Percentiles rank a stretch among this genome's conserved stretches.
Evolutionary conservation across 2,113 vertebrate species (phyloP).

Genomic region (Ascaphus truei): DNA sequence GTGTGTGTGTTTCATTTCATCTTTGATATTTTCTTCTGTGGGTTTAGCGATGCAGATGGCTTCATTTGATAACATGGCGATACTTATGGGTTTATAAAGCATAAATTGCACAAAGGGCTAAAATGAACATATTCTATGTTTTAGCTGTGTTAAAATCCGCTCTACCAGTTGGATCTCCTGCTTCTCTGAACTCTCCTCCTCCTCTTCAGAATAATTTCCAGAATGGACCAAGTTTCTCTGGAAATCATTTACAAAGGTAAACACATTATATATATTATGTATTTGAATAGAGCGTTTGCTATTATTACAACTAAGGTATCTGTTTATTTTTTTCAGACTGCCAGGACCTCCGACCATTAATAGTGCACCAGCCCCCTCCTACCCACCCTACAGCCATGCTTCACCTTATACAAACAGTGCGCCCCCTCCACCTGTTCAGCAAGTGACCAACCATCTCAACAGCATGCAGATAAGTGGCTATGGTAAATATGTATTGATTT

Average conservation of each 20-base stretch:
- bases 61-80: neutral
- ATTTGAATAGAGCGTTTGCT: no score
- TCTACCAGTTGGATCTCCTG: slow-evolving; percentile 53
- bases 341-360: slow-evolving; percentile 44
- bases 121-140: neutral
- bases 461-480: slow-evolving; percentile 81
- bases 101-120: no score
- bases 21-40: neutral
- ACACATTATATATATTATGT: no score
- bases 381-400: slow-evolving; percentile 54
- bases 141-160: slow-evolving; percentile 72
- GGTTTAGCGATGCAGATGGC: no score
- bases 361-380: slow-evolving; percentile 41
- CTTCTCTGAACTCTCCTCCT: slow-evolving; percentile 49
- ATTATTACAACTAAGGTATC: no score
- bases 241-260: slow-evolving; percentile 63
- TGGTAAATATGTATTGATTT: slow-evolving; percentile 69
- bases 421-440: slow-evolving; percentile 59
- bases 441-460: slow-evolving; percentile 76
- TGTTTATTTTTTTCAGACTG: neutral
- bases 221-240: slow-evolving; percentile 52
- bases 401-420: slow-evolving; percentile 61
- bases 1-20: no score
- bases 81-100: neutral
- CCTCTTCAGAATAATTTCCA: slow-evolving; percentile 59